phyloP scores from a whole-genome alignment of 2,113 vertebrate genomes.

The Oryzias curvinotus region DNA sequence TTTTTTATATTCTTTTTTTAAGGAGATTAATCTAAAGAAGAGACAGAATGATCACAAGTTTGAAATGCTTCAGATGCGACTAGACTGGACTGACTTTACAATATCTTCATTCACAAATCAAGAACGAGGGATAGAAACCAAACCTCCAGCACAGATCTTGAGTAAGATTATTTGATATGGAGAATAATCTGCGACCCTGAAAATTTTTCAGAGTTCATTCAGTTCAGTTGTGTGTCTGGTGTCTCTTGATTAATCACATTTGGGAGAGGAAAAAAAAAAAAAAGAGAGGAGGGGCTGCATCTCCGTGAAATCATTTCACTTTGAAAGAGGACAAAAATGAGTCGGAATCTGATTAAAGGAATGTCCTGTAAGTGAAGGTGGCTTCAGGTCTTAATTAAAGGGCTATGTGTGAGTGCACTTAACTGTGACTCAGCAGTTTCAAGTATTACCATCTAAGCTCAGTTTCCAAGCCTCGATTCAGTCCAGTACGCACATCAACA shows the following conservation, averaged over 20 bases:
- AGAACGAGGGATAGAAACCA: not conserved
- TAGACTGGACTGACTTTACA: not conserved
- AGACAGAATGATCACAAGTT: too few species aligned
- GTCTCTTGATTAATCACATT: not conserved
- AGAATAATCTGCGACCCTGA: not conserved
- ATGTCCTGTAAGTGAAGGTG: slow-evolving; percentile 46
- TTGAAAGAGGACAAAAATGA: slow-evolving; percentile 32
- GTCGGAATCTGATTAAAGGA: slow-evolving; percentile 55
- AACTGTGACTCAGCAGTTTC: slow-evolving; percentile 72
- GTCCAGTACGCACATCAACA: slow-evolving; percentile 62
- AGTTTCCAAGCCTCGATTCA: slow-evolving; percentile 54
- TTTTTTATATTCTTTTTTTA: too few species aligned
- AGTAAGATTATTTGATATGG: not conserved
- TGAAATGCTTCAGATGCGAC: too few species aligned
- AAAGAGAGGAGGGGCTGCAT: not conserved
- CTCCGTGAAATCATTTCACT: slow-evolving; percentile 14
- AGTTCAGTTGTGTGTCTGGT: not conserved
- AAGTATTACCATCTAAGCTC: slow-evolving; percentile 65
- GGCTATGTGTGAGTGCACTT: slow-evolving; percentile 11
- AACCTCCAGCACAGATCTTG: not conserved
- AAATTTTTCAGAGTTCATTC: not conserved
- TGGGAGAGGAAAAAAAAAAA: not conserved
- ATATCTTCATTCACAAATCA: not conserved
- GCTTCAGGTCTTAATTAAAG: slow-evolving; percentile 65
- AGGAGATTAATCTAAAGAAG: too few species aligned